Percentiles rank a stretch among this genome's conserved stretches.
phyloP scores from a whole-genome alignment of 2,888 invertebrate genomes.

The Trissonchulus sp. region DNA sequence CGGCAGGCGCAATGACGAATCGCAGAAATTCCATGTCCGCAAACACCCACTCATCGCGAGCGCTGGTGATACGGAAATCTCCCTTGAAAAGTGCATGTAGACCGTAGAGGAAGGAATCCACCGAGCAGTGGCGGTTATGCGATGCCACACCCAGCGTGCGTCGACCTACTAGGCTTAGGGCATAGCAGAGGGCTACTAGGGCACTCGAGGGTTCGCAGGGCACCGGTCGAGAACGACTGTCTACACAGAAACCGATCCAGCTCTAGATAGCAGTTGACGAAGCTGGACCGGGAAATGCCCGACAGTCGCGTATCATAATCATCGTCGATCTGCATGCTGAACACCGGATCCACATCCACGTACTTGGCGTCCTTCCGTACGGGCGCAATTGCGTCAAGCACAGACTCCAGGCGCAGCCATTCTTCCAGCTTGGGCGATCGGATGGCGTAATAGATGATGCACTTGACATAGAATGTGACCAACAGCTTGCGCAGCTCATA shows the following conservation, averaged over 20 bases:
- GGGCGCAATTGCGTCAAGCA: background rate
- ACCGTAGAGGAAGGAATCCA: conserved; percentile 94
- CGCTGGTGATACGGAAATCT: conserved; percentile 76
- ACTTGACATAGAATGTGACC: conserved; percentile 95
- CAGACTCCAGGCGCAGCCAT: conserved; percentile 64
- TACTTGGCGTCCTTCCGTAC: conserved; percentile 8
- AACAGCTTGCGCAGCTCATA: conserved; percentile 94
- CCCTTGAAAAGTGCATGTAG: conserved; percentile 94
- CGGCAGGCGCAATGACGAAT: conserved; percentile 88
- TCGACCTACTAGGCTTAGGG: conserved; percentile 80
- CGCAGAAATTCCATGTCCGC: conserved; percentile 89
- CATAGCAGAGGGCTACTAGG: conserved; percentile 81
- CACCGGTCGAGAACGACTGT: too few relatives aligned
- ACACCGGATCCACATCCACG: conserved; percentile 26
- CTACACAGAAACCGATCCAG: background rate
- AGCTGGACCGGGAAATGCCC: conserved; percentile 82
- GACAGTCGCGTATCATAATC: conserved; percentile 85
- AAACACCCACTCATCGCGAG: conserved; percentile 97
- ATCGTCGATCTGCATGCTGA: conserved; percentile 65
- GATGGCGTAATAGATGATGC: conserved; percentile 90
- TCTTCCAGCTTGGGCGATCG: conserved; percentile 78
- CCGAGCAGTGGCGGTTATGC: conserved; percentile 54
- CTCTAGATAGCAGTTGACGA: conserved; percentile 77
- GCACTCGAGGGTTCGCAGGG: conserved; percentile 57
- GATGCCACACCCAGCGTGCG: conserved; percentile 82